Conservation (phyloP, 1,140 invertebrate genomes). For the Sycophila sp. region DNA sequence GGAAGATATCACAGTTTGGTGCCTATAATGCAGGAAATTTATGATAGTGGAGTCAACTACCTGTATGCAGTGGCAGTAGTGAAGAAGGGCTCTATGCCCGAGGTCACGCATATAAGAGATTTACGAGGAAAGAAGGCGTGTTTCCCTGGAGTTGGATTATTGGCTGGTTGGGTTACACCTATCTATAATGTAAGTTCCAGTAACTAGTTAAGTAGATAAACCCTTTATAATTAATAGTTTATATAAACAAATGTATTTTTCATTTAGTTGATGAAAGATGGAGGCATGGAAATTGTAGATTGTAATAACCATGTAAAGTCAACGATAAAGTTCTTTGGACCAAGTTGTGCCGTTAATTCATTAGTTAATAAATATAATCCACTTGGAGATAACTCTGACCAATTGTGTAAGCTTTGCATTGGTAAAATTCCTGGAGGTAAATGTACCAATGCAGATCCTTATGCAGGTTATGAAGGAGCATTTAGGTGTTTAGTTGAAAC, state of each 20-base stretch:
- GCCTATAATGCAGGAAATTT: constrained; percentile 85
- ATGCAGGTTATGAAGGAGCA: constrained; percentile 90
- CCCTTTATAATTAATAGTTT: constrained; percentile 17
- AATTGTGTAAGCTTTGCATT: constrained; percentile 86
- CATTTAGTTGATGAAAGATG: constrained; percentile 80
- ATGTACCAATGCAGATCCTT: constrained; percentile 89
- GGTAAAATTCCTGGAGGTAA: constrained; percentile 79
- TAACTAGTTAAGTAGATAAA: not conserved
- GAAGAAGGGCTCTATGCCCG: constrained; percentile 72
- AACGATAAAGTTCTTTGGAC: constrained; percentile 87
- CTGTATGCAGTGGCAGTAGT: constrained; percentile 89
- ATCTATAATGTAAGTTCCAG: constrained; percentile 68
- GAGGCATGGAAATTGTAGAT: constrained; percentile 84
- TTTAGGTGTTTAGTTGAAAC: constrained; percentile 86
- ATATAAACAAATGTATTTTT: constrained; percentile 3
- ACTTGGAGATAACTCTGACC: constrained; percentile 84
- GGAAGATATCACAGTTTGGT: constrained; percentile 93
- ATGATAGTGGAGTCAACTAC: constrained; percentile 69
- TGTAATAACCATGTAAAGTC: constrained; percentile 98
- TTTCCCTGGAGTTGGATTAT: constrained; percentile 88
- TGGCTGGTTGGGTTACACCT: constrained; percentile 94
- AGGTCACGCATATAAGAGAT: constrained; percentile 74
- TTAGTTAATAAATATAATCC: constrained; percentile 94
- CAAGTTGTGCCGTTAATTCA: constrained; percentile 93
- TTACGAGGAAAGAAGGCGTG: constrained; percentile 84